Evolutionary conservation across 2,888 invertebrate species (phyloP).

Genomic region (Holacanthella duospinosa): DNA sequence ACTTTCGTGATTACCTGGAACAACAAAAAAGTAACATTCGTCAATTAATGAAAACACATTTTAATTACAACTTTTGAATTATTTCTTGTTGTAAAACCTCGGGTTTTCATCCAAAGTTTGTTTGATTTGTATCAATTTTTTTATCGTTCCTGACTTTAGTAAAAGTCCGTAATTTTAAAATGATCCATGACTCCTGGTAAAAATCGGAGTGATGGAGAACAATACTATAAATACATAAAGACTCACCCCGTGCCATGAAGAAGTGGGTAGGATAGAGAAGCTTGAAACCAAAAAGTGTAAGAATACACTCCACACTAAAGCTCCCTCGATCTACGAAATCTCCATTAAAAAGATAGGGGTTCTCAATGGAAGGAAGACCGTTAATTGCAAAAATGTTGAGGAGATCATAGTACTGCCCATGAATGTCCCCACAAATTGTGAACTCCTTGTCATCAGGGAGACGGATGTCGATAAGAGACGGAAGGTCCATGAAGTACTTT

Average conservation of each 20-base stretch:
- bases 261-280: constrained; percentile 91
- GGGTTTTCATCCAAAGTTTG: no score
- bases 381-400: constrained; percentile 95
- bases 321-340: constrained; percentile 99
- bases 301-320: constrained; percentile 98
- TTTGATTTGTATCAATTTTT: no score
- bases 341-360: constrained; percentile 97
- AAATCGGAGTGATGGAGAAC: neutral
- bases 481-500: constrained; percentile 67
- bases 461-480: constrained; percentile 78
- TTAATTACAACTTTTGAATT: no score
- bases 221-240: no score
- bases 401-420: constrained; percentile 97
- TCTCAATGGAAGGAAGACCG: constrained; percentile 85
- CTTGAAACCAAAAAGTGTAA: constrained; percentile 92
- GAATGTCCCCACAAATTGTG: constrained; percentile 97
- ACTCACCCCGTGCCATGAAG: constrained; percentile 89
- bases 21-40: constrained; percentile 11
- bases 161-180: no score
- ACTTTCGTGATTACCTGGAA: constrained; percentile 92
- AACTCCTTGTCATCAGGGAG: constrained; percentile 82
- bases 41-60: no score
- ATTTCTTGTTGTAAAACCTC: no score
- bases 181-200: no score
- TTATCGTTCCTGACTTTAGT: no score